Conservation (phyloP, 2,113 vertebrate species). For the Elgaria multicarinata region DNA sequence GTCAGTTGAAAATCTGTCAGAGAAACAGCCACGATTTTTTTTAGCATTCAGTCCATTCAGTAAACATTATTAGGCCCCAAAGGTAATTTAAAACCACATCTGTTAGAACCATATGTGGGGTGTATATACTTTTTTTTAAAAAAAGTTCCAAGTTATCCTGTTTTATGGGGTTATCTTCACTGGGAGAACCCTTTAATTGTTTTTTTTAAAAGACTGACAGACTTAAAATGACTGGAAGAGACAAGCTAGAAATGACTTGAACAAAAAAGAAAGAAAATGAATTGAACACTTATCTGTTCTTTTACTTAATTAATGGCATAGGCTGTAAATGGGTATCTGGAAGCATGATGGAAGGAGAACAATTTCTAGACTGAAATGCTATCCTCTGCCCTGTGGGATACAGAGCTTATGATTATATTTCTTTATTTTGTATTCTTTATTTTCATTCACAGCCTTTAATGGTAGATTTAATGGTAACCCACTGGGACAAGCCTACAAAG, state of each 20-base stretch:
- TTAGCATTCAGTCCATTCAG: conserved; percentile 58
- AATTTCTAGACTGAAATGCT: conserved; percentile 26
- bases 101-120: conserved; percentile 55
- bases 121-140: background rate
- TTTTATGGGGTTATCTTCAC: conserved; percentile 42
- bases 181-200: conserved; percentile 48
- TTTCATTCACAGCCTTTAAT: conserved; percentile 18
- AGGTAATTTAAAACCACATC: conserved; percentile 66
- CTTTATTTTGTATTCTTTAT: conserved; percentile 51
- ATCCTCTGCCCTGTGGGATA: background rate
- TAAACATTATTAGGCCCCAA: conserved; percentile 64
- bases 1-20: conserved; percentile 28
- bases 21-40: conserved; percentile 58
- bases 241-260: conserved; percentile 54
- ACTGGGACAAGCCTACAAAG: background rate
- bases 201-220: conserved; percentile 52
- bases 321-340: conserved; percentile 53
- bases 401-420: conserved; percentile 46
- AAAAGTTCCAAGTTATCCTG: conserved; percentile 9
- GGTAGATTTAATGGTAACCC: background rate
- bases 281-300: conserved; percentile 56
- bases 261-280: conserved; percentile 50
- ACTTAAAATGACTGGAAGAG: conserved; percentile 58
- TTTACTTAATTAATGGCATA: conserved; percentile 65
- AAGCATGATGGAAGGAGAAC: conserved; percentile 60